Evolutionary conservation across 2,113 vertebrate genomes (phyloP).

Genomic region (Notothenia rossii): DNA sequence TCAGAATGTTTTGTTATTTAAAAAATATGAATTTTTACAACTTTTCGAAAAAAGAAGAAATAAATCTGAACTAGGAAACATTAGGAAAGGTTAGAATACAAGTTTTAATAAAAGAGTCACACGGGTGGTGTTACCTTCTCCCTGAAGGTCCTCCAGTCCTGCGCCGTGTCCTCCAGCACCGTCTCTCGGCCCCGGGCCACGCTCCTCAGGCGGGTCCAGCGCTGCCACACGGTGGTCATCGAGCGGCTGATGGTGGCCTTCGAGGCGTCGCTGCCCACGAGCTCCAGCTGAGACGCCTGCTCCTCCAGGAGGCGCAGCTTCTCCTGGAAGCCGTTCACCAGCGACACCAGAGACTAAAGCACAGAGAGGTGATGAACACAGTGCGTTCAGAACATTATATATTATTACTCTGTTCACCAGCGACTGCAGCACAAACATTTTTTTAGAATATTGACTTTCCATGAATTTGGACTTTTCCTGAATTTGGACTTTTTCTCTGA

Average conservation of each 20-base stretch:
- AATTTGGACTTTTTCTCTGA: too few relatives aligned
- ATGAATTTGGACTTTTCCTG: slow-evolving; percentile 3
- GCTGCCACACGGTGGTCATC: slow-evolving; percentile 96
- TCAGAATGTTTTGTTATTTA: too few relatives aligned
- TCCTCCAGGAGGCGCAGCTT: slow-evolving; percentile 91
- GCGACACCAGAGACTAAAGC: slow-evolving; percentile 87
- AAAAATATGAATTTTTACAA: too few relatives aligned
- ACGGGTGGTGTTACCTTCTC: slow-evolving; percentile 84
- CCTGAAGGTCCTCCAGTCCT: slow-evolving; percentile 91
- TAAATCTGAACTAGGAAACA: too few relatives aligned
- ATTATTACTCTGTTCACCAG: too few relatives aligned
- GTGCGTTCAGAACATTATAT: background rate
- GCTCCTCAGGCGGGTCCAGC: slow-evolving; percentile 92
- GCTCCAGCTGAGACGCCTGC: slow-evolving; percentile 89
- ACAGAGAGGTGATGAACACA: background rate
- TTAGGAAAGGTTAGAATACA: too few relatives aligned
- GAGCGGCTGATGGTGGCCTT: slow-evolving; percentile 93
- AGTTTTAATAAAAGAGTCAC: too few relatives aligned
- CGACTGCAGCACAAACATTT: background rate
- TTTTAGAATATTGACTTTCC: background rate
- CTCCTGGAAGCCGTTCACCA: slow-evolving; percentile 92
- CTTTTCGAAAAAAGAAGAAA: too few relatives aligned
- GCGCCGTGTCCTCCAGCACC: slow-evolving; percentile 91
- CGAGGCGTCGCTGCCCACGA: slow-evolving; percentile 90
- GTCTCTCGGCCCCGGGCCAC: slow-evolving; percentile 93